Evolutionary conservation across 2,113 vertebrate genomes (phyloP), one percentile per base, ranked within the genome.

Genomic region (Edolisoma coerulescens): DNA sequence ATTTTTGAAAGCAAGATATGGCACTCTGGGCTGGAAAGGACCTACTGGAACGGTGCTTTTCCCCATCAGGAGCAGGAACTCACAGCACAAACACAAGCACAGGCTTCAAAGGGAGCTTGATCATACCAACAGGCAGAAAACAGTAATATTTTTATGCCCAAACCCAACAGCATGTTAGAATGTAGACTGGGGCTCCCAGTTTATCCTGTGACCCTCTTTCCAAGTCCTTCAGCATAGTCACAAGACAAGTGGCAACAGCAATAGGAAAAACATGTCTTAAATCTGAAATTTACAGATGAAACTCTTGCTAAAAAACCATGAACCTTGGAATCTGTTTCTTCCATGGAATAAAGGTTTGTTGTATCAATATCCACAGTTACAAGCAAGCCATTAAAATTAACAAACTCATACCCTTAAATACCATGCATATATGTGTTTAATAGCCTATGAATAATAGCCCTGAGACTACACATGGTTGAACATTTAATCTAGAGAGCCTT

Each of bases 161-260:
- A 65, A 5, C 6, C 56, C 21, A 35, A 56, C 8, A 88, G 33
- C 17, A 42, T 2, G 0, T 20, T 22, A 6, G 30, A 68, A 27
- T 10, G 42, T 0, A 8, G 4, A 13, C 19, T 21, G 59, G 18
- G 16, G 35, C n/a, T 71, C 6, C 1, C n/a, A 37, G 6, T 35
- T 65, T 61, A 28, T 37, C 11, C 12, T 27, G n/a, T 87, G 32
- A 35, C 47, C 23, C 42, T 84, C 21, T 44, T 71, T 47, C 16
- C 13, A 39, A 63, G 7, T 12, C 42, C 10, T 65, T 50, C 10
- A 22, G 5, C 33, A 10, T 1, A 35, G 8, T 41, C 37, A 47
- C 8, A 30, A 39, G 45, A 37, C 6, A 57, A 6, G 1, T 17
- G 10, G 16, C 13, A 63, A 4, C 23, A 54, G 19, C 21, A 82